These are phyloP conservation scores for Pedionomus torquatus DNA, from an alignment of 2,113 vertebrate genomes.

Conservation along the genomic window DNA sequence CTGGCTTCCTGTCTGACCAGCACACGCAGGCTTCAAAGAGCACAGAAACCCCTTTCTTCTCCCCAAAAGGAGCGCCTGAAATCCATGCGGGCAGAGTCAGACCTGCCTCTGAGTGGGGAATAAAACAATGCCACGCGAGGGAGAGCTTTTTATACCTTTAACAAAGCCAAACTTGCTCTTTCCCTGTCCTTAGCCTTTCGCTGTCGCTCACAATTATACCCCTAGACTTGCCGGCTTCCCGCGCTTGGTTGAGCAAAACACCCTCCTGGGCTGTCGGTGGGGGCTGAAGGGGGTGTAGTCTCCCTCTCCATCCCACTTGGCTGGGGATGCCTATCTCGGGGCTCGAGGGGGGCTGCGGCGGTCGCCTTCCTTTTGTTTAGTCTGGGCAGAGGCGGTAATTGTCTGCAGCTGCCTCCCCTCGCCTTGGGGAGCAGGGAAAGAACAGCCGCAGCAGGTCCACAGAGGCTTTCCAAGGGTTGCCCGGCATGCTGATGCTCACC, in stretches of 20 bases:
- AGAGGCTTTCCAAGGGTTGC: neutral
- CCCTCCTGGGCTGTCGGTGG: neutral
- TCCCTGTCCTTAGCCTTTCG: neutral
- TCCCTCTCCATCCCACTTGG: neutral
- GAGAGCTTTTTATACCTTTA: neutral
- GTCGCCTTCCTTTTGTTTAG: conserved; percentile 65
- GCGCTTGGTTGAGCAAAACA: neutral
- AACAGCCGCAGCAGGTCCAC: rapidly evolving
- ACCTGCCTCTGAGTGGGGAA: neutral
- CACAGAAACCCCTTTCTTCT: conserved; percentile 65
- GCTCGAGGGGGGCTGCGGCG: neutral
- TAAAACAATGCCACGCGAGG: neutral
- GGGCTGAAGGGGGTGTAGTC: neutral
- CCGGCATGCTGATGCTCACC: rapidly evolving
- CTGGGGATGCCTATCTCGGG: neutral
- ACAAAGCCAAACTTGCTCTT: neutral
- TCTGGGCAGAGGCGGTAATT: conserved; percentile 46
- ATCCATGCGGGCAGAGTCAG: conserved; percentile 3
- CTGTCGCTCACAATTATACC: conserved; percentile 52
- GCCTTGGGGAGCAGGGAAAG: neutral
- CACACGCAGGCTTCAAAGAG: conserved; percentile 62
- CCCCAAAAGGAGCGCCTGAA: neutral
- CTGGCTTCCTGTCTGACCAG: conserved; percentile 61
- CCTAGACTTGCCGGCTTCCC: rapidly evolving
- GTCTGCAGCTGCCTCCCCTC: conserved; percentile 39